phyloP scores from a whole-genome alignment of 53 echinoderm and acorn worm genomes.

The Patiria pectinifera region DNA sequence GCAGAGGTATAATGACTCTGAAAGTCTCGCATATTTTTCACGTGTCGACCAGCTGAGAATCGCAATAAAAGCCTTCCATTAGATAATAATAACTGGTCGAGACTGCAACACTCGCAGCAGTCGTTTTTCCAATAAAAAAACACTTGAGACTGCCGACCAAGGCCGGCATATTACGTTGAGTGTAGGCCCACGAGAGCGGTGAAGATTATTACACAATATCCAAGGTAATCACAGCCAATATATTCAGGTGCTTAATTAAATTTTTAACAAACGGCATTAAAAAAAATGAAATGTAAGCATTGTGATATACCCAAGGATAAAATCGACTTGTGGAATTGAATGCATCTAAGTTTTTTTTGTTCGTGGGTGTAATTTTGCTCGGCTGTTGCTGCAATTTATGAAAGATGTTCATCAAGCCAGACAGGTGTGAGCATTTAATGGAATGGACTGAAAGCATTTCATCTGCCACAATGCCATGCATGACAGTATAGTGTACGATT shows the following conservation, averaged over 20 bases:
- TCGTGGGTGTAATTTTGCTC: neutral
- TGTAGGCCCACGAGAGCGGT: neutral
- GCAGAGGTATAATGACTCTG: neutral
- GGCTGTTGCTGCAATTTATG: neutral
- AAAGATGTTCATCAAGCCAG: neutral
- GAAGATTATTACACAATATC: neutral
- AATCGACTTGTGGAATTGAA: neutral
- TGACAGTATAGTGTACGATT: neutral
- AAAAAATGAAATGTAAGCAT: neutral
- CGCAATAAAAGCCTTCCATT: neutral
- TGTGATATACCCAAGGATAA: neutral
- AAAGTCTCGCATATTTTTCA: neutral
- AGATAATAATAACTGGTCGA: neutral
- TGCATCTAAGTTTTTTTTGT: neutral
- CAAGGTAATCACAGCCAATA: neutral
- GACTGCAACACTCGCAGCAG: neutral
- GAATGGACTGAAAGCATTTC: neutral
- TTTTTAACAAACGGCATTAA: neutral
- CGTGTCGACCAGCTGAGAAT: neutral
- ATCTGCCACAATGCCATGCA: neutral
- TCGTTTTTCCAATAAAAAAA: neutral
- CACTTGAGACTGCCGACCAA: neutral
- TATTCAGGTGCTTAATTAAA: conserved; percentile 19
- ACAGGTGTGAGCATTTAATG: neutral
- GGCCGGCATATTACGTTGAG: neutral